Percentiles rank a stretch among this genome's conserved stretches.
Evolutionary conservation across 2,888 invertebrate species (phyloP).

Genomic region (Pyrrhia umbra): DNA sequence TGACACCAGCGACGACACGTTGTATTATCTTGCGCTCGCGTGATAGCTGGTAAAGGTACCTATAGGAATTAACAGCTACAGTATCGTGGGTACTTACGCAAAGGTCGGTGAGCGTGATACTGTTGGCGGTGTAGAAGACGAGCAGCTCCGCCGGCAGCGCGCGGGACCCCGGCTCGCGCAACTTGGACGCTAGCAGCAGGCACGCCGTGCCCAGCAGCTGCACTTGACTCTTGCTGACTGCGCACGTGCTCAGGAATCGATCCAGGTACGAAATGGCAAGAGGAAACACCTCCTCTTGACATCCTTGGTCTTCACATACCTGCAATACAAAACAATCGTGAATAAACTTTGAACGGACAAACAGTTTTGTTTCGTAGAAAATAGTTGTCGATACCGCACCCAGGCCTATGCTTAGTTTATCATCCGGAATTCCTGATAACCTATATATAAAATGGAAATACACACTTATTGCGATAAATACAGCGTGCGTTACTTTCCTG

Average conservation of each 20-base stretch:
- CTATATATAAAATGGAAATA: conserved; percentile 86
- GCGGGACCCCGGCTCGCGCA: conserved; percentile 94
- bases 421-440: conserved; percentile 88
- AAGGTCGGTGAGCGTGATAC: conserved; percentile 95
- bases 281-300: conserved; percentile 98
- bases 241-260: conserved; percentile 96
- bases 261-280: conserved; percentile 98
- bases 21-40: conserved; percentile 18
- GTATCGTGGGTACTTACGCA: conserved; percentile 92
- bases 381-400: conserved; percentile 68
- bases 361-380: conserved; percentile 66
- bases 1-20: conserved; percentile 18
- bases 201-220: conserved; percentile 98
- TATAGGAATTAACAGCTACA: conserved; percentile 18
- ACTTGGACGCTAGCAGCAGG: conserved; percentile 97
- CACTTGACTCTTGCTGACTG: conserved; percentile 95
- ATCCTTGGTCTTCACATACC: conserved; percentile 98
- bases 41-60: conserved; percentile 24
- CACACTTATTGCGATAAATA: conserved; percentile 83
- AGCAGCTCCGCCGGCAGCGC: conserved; percentile 95
- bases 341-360: conserved; percentile 41
- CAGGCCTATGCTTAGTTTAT: conserved; percentile 76
- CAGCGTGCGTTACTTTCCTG: conserved; percentile 80
- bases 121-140: conserved; percentile 98
- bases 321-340: conserved; percentile 80